Evolutionary conservation across 2,888 invertebrate species (phyloP), one percentile per base, ranked within the genome.

Genomic region (Euclidia mi): DNA sequence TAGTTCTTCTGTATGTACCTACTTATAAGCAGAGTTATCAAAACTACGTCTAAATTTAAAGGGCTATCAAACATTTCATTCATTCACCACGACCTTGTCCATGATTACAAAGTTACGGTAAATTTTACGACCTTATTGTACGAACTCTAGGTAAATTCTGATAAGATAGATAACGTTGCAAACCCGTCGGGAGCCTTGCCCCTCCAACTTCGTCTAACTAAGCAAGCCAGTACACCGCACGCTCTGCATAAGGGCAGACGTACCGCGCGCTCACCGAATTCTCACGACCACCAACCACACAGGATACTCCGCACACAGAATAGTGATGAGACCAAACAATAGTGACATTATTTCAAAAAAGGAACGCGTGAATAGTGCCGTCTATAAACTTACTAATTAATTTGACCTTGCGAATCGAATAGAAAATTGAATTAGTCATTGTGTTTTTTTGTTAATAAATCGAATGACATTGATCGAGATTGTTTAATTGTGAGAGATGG

Each of bases 91-190:
- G 72, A 65, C 78, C 76, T 80, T 80, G 75, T 65, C 60, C 52
- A 58, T 71, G 68, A 75, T 70, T 79, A 82, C 79, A 72, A 77
- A 58, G 47, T 72, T 71, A 73, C 67, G 49, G 75, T 79, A 71
- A 76, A 79, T 78, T 76, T 74, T 67, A 76, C 68, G 72, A 75
- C 75, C 78, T 75, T 81, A 79, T 77, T 79, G 72, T 76, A 71
- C 65, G 60, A 61, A 73, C 58, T 41, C 67, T 82, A 79, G 73
- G 77, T 79, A 78, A 78, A 81, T 71, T 71, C 59, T 82, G 86
- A 86, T 84, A 86, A 85, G 78, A 79, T 55, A 76, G 84, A 85
- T 80, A 81, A 76, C 67, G 67, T 67, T 65, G 56, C 61, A 53
- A 68, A 71, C 65, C 51, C 64, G 62, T 71, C 55, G 52, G 61